Evolutionary conservation across 2,113 vertebrate species (phyloP), one percentile per base, ranked within the genome.

Genomic region (Leptocoma aspasia): DNA sequence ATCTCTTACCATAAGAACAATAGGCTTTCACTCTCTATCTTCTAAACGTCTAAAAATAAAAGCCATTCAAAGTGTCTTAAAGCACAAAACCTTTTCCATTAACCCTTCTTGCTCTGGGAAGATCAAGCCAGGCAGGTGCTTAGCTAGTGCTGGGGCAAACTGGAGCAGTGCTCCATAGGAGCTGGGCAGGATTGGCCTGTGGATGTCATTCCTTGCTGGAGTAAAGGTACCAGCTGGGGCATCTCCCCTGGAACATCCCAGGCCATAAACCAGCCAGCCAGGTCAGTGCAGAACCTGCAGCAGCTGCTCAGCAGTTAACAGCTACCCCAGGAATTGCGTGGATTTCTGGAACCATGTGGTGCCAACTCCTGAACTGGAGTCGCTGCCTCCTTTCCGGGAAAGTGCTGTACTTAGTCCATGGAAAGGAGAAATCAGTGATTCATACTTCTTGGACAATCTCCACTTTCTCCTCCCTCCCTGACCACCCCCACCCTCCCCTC

Each of bases 1-100:
- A 44, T n/a, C 53, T 88, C 77, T 56, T 71, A 44, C 79, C 41
- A 6, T 71, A 82, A 28, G 45, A 96, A 96, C 95, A 96, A 94
- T 86, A 31, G 88, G 72, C 90, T 94, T 94, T 86, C 35, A 80
- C 52, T 37, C 41, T 69, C n/a, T 92, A 68, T 86, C 57, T 88
- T 88, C 53, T 45, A 85, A 41, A 86, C 27, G 31, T 17, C 93
- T 96, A 94, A 95, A 97, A 97, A 97, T 97, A 97, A 97, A 97
- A 93, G 47, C 88, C 60, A 65, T 94, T 95, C 76, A 93, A 92
- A 93, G 42, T 47, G 52, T 89, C 59, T 56, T 23, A 71, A 66
- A 95, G 86, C 69, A 89, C 49, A 57, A 60, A 63, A 4, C 31
- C 26, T 78, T 83, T 90, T 81, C 93, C 60, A 60, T 78, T 90